Percentiles rank a stretch among this genome's conserved stretches.
Conservation (phyloP, 2,888 invertebrate species). For the Phengaris alcon region DNA sequence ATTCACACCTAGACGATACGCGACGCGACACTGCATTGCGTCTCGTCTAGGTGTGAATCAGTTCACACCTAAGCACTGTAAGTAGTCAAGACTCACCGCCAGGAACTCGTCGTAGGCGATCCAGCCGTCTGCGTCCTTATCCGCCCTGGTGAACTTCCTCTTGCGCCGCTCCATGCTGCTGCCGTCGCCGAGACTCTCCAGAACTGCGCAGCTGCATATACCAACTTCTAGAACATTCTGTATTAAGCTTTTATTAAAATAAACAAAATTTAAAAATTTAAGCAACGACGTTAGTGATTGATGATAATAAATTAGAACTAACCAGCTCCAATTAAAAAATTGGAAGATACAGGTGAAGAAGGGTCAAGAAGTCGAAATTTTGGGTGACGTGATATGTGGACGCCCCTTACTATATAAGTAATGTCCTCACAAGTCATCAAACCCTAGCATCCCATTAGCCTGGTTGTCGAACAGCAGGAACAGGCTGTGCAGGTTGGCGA, state of each 20-base stretch:
- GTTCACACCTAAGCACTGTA: neutral
- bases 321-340: no score
- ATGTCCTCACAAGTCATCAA: slow-evolving; percentile 76
- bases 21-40: no score
- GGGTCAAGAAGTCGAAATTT: no score
- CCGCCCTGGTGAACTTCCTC: slow-evolving; percentile 70
- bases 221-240: neutral
- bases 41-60: no score
- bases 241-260: no score
- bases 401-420: neutral
- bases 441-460: slow-evolving; percentile 78
- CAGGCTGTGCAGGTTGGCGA: slow-evolving; percentile 78
- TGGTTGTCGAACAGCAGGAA: slow-evolving; percentile 79
- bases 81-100: slow-evolving; percentile 48
- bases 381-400: no score
- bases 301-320: no score
- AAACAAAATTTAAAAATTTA: no score
- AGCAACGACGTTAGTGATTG: no score
- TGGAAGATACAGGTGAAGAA: no score
- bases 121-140: slow-evolving; percentile 77
- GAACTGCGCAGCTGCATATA: slow-evolving; percentile 63
- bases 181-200: slow-evolving; percentile 78
- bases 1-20: no score
- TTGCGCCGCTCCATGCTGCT: slow-evolving; percentile 68
- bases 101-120: slow-evolving; percentile 80